Evolutionary conservation across 2,113 vertebrate genomes (phyloP).

Genomic region (Glaucomys volans): DNA sequence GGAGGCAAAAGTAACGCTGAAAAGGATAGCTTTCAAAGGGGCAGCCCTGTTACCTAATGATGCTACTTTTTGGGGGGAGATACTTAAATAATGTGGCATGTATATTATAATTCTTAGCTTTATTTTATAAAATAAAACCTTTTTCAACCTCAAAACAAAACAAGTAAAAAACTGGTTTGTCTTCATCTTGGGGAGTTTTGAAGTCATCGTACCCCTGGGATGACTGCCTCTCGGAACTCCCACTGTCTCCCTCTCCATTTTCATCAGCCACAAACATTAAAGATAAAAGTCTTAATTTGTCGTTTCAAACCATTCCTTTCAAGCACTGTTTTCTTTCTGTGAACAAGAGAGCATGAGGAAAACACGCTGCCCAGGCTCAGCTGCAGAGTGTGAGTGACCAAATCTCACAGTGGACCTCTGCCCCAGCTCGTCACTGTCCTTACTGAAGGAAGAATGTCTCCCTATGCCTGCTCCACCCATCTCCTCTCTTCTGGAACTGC

Average conservation of each 20-base stretch:
- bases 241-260: background rate
- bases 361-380: background rate
- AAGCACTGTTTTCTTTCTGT: slow-evolving; percentile 13
- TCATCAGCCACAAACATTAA: slow-evolving; percentile 7
- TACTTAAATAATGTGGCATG: slow-evolving; percentile 16
- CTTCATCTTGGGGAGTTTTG: background rate
- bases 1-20: background rate
- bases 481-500: slow-evolving; percentile 16
- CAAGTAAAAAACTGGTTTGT: background rate
- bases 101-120: slow-evolving; percentile 1
- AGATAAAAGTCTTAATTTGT: slow-evolving; percentile 48
- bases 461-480: background rate
- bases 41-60: background rate
- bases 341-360: background rate
- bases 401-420: background rate
- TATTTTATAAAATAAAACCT: slow-evolving; percentile 19
- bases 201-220: background rate
- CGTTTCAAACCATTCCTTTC: slow-evolving; percentile 39
- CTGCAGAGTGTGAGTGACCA: background rate
- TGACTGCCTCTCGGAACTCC: background rate
- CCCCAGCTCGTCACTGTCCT: background rate
- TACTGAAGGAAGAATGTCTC: background rate
- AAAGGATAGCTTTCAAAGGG: background rate
- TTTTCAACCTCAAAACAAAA: slow-evolving; percentile 10
- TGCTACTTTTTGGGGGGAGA: background rate